phyloP scores from a whole-genome alignment of 2,797 vertebrate species.

The Rachycentron canadum region DNA sequence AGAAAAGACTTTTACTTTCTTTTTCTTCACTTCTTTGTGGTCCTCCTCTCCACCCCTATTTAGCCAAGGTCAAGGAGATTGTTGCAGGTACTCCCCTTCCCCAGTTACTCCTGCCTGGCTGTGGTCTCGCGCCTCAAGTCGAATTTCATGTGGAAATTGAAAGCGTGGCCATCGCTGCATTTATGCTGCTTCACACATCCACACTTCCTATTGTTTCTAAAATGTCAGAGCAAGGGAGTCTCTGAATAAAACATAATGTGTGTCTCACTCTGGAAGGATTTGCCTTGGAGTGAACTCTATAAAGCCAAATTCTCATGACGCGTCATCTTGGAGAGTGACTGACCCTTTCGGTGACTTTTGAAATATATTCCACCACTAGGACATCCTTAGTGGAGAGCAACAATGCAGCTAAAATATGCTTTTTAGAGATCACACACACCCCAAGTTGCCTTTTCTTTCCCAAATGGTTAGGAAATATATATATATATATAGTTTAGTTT shows the following conservation, averaged over 20 bases:
- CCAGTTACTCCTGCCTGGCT: neutral
- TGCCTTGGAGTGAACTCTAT: constrained; percentile 54
- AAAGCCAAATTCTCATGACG: constrained; percentile 55
- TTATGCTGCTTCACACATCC: constrained; percentile 50
- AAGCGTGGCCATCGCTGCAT: constrained; percentile 46
- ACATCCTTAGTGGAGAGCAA: constrained; percentile 1
- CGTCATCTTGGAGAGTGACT: constrained; percentile 50
- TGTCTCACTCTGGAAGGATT: constrained; percentile 48
- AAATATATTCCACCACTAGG: constrained; percentile 50
- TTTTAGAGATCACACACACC: constrained; percentile 44
- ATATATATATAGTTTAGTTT: too few species aligned
- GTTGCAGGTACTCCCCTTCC: constrained; percentile 9
- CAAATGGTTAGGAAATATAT: neutral
- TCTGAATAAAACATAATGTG: constrained; percentile 75
- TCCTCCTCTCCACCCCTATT: constrained; percentile 32
- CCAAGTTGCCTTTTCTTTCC: neutral
- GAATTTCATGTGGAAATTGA: constrained; percentile 44
- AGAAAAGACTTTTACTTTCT: constrained; percentile 31
- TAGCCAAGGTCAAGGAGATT: constrained; percentile 61
- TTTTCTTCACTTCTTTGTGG: constrained; percentile 44
- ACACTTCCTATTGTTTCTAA: constrained; percentile 46
- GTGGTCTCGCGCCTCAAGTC: constrained; percentile 20
- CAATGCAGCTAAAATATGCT: constrained; percentile 17
- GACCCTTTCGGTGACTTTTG: constrained; percentile 53
- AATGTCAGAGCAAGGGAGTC: constrained; percentile 49